Evolutionary conservation across 2,797 vertebrate species (phyloP).

Genomic region (Taenioides sp.): DNA sequence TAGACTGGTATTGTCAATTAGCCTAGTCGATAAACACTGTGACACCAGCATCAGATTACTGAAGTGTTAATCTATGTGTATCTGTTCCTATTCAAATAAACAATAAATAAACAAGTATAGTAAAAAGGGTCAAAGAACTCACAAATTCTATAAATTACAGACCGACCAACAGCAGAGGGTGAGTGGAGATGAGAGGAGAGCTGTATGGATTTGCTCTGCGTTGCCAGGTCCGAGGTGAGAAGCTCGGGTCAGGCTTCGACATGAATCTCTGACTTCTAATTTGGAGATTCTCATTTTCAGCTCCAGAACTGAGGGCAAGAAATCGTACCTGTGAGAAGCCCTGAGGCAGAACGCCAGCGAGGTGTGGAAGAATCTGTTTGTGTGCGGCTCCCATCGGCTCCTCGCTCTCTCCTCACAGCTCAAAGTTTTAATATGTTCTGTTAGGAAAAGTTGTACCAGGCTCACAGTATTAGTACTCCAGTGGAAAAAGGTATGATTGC

Average conservation of each 20-base stretch:
- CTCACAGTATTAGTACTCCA: not conserved
- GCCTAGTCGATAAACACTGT: too few species aligned
- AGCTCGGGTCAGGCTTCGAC: slow-evolving; percentile 79
- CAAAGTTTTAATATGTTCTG: slow-evolving; percentile 19
- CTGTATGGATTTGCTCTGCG: slow-evolving; percentile 51
- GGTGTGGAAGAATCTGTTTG: slow-evolving; percentile 80
- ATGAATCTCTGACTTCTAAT: slow-evolving; percentile 78
- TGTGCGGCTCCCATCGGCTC: slow-evolving; percentile 38
- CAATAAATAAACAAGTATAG: not conserved
- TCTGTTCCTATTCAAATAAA: too few species aligned
- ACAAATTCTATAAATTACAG: slow-evolving; percentile 43
- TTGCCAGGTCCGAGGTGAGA: slow-evolving; percentile 81
- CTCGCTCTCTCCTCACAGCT: slow-evolving; percentile 32
- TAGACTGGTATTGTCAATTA: too few species aligned
- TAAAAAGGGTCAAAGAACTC: slow-evolving; percentile 2
- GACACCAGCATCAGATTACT: too few species aligned
- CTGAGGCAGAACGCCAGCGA: slow-evolving; percentile 77
- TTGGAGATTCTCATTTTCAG: slow-evolving; percentile 85
- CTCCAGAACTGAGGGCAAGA: slow-evolving; percentile 73
- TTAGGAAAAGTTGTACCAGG: slow-evolving; percentile 18
- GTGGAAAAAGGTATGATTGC: not conserved
- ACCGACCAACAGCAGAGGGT: slow-evolving; percentile 5
- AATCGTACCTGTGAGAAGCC: slow-evolving; percentile 85
- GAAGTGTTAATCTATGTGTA: too few species aligned
- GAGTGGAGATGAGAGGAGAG: slow-evolving; percentile 23